These are phyloP conservation scores for Pachyuromys duprasi DNA, from an alignment of 2,797 vertebrate genomes.

Conservation along the genomic window DNA sequence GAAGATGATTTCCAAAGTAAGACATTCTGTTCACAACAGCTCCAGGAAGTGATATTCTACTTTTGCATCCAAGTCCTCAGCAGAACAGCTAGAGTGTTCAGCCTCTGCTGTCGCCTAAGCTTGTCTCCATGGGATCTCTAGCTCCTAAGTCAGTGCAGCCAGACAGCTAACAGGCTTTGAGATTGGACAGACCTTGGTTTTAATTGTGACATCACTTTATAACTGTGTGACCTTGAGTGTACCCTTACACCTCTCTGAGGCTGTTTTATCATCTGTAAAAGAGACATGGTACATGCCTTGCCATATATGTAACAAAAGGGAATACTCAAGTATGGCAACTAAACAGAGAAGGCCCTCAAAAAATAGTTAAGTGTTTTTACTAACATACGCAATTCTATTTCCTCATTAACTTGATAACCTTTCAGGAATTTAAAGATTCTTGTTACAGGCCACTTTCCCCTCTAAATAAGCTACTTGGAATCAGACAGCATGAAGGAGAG, in stretches of 20 bases:
- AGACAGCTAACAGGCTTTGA: conserved; percentile 13
- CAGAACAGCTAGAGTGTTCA: background rate
- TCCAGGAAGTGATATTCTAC: background rate
- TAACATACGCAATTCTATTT: conserved; percentile 37
- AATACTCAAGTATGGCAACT: background rate
- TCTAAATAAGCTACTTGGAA: conserved; percentile 2
- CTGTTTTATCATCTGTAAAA: conserved; percentile 47
- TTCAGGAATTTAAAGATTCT: conserved; percentile 40
- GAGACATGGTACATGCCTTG: background rate
- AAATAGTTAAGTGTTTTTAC: conserved; percentile 4
- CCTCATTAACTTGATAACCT: background rate
- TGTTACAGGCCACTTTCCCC: background rate
- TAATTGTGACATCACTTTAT: conserved; percentile 26
- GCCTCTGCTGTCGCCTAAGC: background rate
- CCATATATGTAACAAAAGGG: background rate
- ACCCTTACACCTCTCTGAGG: background rate
- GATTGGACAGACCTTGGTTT: conserved; percentile 31
- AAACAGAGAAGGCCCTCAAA: background rate
- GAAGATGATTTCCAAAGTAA: conserved; percentile 11
- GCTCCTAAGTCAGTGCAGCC: background rate
- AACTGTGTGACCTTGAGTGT: background rate
- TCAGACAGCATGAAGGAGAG: background rate
- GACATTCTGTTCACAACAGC: conserved; percentile 27
- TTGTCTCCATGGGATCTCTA: conserved; percentile 17
- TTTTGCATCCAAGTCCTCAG: conserved; percentile 9